phyloP scores from a whole-genome alignment of 23 tunicate species.

The Ciona savignyi region DNA sequence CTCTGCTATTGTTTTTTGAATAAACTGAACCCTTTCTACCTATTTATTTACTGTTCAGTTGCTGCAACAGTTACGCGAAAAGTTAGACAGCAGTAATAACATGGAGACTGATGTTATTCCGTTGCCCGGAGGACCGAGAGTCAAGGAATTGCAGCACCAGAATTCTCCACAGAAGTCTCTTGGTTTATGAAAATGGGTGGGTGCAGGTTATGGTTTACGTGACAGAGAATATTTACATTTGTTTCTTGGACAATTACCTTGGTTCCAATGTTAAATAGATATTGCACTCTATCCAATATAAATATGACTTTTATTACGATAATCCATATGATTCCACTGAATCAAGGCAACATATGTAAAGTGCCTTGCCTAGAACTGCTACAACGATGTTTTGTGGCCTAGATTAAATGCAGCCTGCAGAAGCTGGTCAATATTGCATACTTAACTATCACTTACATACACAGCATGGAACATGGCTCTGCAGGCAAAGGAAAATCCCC shows the following conservation, averaged over 20 bases:
- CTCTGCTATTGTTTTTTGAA: too few species aligned
- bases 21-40: neutral
- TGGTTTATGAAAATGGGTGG: slow-evolving; percentile 96
- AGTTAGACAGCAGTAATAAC: neutral
- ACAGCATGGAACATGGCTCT: slow-evolving; percentile 92
- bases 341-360: too few species aligned
- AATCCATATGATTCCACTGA: too few species aligned
- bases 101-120: slow-evolving; percentile 7
- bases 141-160: slow-evolving; percentile 16
- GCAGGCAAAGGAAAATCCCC: slow-evolving; percentile 24
- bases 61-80: slow-evolving; percentile 4
- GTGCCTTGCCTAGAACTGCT: too few species aligned
- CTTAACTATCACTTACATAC: too few species aligned
- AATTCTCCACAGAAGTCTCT: slow-evolving; percentile 40
- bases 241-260: too few species aligned
- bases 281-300: too few species aligned
- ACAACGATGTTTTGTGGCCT: too few species aligned
- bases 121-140: slow-evolving; percentile 45
- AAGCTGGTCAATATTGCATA: too few species aligned
- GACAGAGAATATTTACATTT: too few species aligned
- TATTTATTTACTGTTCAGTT: neutral
- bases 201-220: neutral
- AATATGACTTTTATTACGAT: neutral
- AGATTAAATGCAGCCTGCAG: too few species aligned
- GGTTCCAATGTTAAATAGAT: too few species aligned